Evolutionary conservation across 2,113 vertebrate species (phyloP).

Genomic region (Neofelis nebulosa): DNA sequence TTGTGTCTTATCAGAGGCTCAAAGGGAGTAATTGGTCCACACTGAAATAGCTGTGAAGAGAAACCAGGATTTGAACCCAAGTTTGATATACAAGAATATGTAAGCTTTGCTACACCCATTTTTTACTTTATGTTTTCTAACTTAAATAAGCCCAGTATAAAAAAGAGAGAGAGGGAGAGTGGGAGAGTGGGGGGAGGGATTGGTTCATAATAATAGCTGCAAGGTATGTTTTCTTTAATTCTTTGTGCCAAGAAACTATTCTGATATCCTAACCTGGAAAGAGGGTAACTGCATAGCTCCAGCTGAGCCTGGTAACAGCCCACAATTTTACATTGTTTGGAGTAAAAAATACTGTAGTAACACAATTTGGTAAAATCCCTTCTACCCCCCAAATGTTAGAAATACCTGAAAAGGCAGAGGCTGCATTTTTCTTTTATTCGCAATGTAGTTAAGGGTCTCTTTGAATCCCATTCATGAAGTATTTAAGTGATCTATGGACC

Average conservation of each 20-base stretch:
- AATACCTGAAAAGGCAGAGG: neutral
- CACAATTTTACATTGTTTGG: neutral
- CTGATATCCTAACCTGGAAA: neutral
- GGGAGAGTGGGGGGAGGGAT: neutral
- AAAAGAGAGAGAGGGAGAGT: neutral
- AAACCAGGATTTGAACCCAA: neutral
- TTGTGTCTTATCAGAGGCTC: neutral
- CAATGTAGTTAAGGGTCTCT: neutral
- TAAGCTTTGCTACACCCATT: neutral
- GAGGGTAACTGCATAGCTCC: neutral
- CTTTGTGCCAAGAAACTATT: neutral
- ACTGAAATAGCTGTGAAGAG: neutral
- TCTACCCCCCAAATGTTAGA: neutral
- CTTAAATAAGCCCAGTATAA: neutral
- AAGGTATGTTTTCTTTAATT: constrained; percentile 4
- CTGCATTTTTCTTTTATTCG: neutral
- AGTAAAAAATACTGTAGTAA: neutral
- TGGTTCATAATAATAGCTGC: neutral
- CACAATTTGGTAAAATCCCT: neutral
- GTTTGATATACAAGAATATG: neutral
- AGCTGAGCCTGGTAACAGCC: neutral
- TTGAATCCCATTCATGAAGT: neutral
- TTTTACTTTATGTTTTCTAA: neutral
- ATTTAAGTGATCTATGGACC: neutral
- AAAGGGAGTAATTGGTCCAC: neutral